These are phyloP conservation scores for Piscicola geometra DNA, from an alignment of 2,888 invertebrate genomes.

Conservation along the genomic window DNA sequence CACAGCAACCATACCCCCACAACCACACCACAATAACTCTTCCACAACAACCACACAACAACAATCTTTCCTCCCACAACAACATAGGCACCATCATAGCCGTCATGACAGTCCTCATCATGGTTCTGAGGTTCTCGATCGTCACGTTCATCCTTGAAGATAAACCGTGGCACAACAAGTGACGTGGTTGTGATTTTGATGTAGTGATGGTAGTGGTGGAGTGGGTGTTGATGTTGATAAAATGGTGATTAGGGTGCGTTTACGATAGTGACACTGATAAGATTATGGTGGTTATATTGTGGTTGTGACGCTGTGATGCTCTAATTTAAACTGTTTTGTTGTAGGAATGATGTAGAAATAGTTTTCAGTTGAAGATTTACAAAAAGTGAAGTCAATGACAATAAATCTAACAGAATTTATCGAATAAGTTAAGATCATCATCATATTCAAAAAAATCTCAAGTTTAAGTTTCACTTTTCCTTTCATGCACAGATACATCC, in stretches of 20 bases:
- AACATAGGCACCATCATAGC: constrained; percentile 78
- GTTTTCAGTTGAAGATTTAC: too few species aligned
- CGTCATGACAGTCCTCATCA: constrained; percentile 89
- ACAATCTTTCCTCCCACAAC: neutral
- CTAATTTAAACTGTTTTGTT: too few species aligned
- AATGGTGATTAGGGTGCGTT: neutral
- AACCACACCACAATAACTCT: too few species aligned
- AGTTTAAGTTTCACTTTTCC: too few species aligned
- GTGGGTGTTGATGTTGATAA: neutral
- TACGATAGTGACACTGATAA: too few species aligned
- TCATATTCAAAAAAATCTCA: too few species aligned
- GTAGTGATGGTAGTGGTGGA: neutral
- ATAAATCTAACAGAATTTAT: too few species aligned
- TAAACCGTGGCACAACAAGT: constrained; percentile 59
- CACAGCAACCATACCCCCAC: neutral
- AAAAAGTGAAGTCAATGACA: too few species aligned
- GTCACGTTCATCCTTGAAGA: constrained; percentile 74
- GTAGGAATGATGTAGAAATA: too few species aligned
- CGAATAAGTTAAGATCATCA: too few species aligned
- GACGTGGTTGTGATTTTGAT: neutral
- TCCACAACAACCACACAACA: neutral
- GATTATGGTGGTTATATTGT: too few species aligned
- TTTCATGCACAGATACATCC: constrained; percentile 63
- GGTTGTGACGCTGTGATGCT: too few species aligned
- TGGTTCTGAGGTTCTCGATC: constrained; percentile 90